These are phyloP conservation scores for Neuroscelio doddi DNA, from an alignment of 2,888 invertebrate species.

Conservation along the genomic window DNA sequence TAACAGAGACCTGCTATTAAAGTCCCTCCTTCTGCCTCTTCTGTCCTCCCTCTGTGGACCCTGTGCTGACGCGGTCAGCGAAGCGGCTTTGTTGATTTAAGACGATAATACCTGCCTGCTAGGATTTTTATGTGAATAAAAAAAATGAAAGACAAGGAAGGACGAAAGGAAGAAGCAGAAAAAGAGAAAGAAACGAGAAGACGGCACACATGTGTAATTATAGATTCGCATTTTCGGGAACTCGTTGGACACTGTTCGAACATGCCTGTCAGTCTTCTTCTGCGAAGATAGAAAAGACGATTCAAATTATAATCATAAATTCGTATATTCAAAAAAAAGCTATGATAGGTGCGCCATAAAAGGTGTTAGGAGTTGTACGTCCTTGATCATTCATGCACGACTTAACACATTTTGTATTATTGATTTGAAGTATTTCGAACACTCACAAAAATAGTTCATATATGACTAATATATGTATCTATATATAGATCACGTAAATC, in stretches of 20 bases:
- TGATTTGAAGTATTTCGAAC: no score
- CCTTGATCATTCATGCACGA: no score
- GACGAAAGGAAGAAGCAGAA: conserved; percentile 31
- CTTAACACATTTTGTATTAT: no score
- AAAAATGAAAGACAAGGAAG: conserved; percentile 45
- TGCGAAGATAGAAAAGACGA: conserved; percentile 34
- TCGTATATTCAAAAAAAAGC: no score
- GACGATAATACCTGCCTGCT: conserved; percentile 66
- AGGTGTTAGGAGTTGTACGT: no score
- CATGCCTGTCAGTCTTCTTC: conserved; percentile 57
- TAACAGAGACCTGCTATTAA: conserved; percentile 69
- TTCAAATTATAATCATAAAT: conserved; percentile 45
- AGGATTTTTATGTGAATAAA: conserved; percentile 59
- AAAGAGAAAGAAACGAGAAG: conserved; percentile 44
- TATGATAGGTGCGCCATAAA: no score
- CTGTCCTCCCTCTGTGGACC: conserved; percentile 37
- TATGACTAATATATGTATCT: no score
- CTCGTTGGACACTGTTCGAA: conserved; percentile 55
- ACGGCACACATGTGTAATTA: conserved; percentile 62
- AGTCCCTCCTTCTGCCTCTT: conserved; percentile 50
- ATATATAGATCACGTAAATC: no score
- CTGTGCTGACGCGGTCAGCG: conserved; percentile 49
- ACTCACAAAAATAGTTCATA: no score
- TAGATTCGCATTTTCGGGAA: conserved; percentile 65
- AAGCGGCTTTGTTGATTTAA: conserved; percentile 68